A percentile compares a stretch with the other conserved stretches of the same genome.
Conservation (phyloP, 2,888 invertebrate species). For the Acrobasis suavella region DNA sequence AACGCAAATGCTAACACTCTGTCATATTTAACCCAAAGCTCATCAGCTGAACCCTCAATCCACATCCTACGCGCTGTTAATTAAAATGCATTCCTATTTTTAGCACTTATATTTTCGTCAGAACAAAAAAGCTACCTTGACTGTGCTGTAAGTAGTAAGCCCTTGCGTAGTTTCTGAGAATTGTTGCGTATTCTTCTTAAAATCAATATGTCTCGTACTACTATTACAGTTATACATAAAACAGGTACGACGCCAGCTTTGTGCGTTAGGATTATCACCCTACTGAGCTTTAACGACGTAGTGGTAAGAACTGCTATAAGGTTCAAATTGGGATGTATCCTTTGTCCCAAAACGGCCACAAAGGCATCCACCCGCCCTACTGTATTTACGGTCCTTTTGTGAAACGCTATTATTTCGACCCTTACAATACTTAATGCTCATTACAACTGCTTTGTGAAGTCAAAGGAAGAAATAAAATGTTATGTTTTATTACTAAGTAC, state of each 20-base stretch:
- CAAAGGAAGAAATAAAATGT: conserved; percentile 11
- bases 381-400: conserved; percentile 16
- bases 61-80: conserved; percentile 4
- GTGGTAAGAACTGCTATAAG: conserved; percentile 1
- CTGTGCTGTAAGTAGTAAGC: conserved; percentile 5
- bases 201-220: conserved; percentile 19
- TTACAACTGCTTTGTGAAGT: conserved; percentile 11
- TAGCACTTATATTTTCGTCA: conserved; percentile 27
- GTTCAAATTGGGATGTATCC: conserved; percentile 4
- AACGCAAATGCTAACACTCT: neutral
- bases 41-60: neutral
- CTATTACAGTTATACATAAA: conserved; percentile 5
- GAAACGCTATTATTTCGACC: conserved; percentile 16
- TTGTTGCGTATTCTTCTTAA: conserved; percentile 17
- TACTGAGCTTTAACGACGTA: conserved; percentile 3
- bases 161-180: conserved; percentile 23
- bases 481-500: neutral
- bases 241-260: conserved; percentile 5
- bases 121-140: conserved; percentile 24
- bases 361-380: conserved; percentile 10
- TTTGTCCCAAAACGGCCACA: conserved; percentile 16
- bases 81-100: neutral
- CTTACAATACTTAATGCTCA: conserved; percentile 10
- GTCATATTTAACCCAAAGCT: neutral
- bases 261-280: conserved; percentile 4